These are phyloP conservation scores for Adrianichthys oophorus DNA, from an alignment of 2,797 vertebrate genomes.

Conservation along the genomic window DNA sequence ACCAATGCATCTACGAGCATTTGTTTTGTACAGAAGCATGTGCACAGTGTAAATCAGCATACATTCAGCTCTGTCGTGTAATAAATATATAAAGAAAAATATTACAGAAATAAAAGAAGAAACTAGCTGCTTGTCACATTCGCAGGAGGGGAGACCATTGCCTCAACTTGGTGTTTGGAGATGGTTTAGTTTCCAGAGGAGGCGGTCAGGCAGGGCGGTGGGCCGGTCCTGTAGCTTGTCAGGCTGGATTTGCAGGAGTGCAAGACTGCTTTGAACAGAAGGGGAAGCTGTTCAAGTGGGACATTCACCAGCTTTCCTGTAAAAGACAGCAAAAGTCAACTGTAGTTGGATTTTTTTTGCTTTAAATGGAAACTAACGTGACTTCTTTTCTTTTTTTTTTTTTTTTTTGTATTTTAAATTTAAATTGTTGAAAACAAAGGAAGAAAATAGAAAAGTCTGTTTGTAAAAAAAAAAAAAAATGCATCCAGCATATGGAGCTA, in stretches of 20 bases:
- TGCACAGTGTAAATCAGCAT: slow-evolving; percentile 98
- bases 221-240: slow-evolving; percentile 79
- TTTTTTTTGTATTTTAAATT: too few relatives aligned
- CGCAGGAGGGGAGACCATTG: slow-evolving; percentile 77
- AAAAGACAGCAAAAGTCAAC: slow-evolving; percentile 1
- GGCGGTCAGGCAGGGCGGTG: slow-evolving; percentile 68
- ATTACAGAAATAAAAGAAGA: slow-evolving; percentile 81
- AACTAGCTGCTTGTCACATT: slow-evolving; percentile 88
- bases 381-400: too few relatives aligned
- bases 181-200: slow-evolving; percentile 75
- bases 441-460: too few relatives aligned
- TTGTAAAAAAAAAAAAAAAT: too few relatives aligned
- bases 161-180: slow-evolving; percentile 27
- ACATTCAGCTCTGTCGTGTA: slow-evolving; percentile 99
- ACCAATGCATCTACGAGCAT: slow-evolving; percentile 92
- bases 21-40: slow-evolving; percentile 89
- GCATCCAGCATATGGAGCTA: too few relatives aligned
- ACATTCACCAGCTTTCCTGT: slow-evolving; percentile 97
- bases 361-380: too few relatives aligned
- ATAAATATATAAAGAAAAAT: slow-evolving; percentile 98
- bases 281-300: slow-evolving; percentile 95
- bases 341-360: too few relatives aligned
- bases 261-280: slow-evolving; percentile 97
- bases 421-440: too few relatives aligned
- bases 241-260: slow-evolving; percentile 95